Evolutionary conservation across 2,888 invertebrate species (phyloP).

Genomic region (Eupeodes luniger): DNA sequence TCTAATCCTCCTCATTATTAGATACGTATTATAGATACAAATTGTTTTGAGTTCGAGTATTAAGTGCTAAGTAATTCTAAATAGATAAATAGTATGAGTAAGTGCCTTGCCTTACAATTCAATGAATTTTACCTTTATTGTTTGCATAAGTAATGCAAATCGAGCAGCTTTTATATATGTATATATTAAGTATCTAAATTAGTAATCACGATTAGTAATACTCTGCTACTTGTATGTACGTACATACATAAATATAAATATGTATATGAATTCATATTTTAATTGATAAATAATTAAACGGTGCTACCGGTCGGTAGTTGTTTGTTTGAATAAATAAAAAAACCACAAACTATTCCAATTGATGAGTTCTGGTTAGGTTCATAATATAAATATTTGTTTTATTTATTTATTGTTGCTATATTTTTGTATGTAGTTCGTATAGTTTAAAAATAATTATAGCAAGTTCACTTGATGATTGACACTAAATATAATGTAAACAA

Average conservation of each 20-base stretch:
- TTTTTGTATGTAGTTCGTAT: neutral
- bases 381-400: neutral
- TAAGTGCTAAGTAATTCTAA: conserved; percentile 24
- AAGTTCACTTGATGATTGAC: neutral
- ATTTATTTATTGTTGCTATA: neutral
- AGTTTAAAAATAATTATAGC: neutral
- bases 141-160: conserved; percentile 39
- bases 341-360: conserved; percentile 2
- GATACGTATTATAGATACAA: conserved; percentile 1
- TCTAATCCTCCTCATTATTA: neutral
- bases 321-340: neutral
- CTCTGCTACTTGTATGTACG: neutral
- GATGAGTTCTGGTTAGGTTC: conserved; percentile 1
- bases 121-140: conserved; percentile 13
- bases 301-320: neutral
- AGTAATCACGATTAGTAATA: conserved; percentile 2
- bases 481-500: neutral
- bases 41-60: conserved; percentile 1
- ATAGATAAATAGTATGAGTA: neutral
- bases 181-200: neutral
- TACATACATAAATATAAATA: too few relatives aligned
- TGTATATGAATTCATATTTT: conserved; percentile 7
- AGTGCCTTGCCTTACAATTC: conserved; percentile 19
- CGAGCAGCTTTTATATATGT: neutral
- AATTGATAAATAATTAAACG: conserved; percentile 11